These are phyloP conservation scores for Chaetoderma sp. DNA, from an alignment of 2,888 invertebrate genomes.

Conservation along the genomic window DNA sequence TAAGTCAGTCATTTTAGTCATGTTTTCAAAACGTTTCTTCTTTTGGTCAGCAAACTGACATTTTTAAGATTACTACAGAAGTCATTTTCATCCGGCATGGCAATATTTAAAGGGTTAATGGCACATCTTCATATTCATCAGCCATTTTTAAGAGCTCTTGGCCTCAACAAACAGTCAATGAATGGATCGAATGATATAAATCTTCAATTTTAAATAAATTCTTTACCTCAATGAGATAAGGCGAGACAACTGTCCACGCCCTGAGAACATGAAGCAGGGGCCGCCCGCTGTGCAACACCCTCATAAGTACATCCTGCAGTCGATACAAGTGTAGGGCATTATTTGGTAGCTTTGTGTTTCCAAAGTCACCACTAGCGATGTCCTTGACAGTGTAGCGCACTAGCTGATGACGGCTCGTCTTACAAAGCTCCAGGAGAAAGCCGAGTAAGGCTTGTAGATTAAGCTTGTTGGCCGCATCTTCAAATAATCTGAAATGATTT, in stretches of 20 bases:
- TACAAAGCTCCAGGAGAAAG: conserved; percentile 85
- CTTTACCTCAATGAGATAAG: conserved; percentile 90
- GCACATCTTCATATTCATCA: no score
- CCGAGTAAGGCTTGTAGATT: conserved; percentile 86
- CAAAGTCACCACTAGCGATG: conserved; percentile 42
- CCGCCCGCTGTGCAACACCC: conserved; percentile 86
- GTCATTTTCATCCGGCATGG: no score
- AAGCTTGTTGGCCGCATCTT: conserved; percentile 87
- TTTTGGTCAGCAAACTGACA: no score
- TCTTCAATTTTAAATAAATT: no score
- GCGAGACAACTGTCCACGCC: conserved; percentile 90
- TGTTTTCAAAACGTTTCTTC: no score
- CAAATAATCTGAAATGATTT: conserved; percentile 79
- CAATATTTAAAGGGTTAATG: no score
- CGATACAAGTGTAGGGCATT: conserved; percentile 78
- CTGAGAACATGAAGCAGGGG: conserved; percentile 92
- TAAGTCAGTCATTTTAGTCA: no score
- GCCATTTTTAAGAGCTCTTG: no score
- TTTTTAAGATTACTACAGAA: no score
- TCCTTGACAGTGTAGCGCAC: conserved; percentile 52
- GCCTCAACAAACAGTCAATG: no score
- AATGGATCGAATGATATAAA: no score
- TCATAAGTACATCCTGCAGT: conserved; percentile 88
- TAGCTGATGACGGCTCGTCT: conserved; percentile 86
- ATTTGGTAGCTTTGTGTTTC: conserved; percentile 47